Evolutionary conservation across 2,797 vertebrate species (phyloP).

Genomic region (Brotula barbata): DNA sequence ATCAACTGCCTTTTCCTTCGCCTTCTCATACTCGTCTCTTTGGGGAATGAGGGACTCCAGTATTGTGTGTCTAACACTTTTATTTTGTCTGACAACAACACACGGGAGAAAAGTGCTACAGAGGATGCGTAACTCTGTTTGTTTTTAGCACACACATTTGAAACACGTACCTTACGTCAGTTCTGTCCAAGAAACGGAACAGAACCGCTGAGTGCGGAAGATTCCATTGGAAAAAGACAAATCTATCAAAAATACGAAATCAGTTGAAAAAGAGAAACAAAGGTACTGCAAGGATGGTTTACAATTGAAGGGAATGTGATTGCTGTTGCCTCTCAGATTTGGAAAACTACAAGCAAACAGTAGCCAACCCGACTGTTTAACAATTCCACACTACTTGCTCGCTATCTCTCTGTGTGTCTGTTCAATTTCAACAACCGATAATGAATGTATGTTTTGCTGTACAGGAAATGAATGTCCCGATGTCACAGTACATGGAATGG

Average conservation of each 20-base stretch:
- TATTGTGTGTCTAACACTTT: conserved; percentile 48
- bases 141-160: conserved; percentile 38
- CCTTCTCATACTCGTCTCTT: conserved; percentile 70
- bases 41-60: conserved; percentile 48
- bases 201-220: background rate
- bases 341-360: conserved; percentile 44
- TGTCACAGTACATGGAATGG: conserved; percentile 74
- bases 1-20: conserved; percentile 77
- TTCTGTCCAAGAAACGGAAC: conserved; percentile 51
- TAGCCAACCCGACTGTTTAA: conserved; percentile 74
- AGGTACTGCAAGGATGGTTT: conserved; percentile 48
- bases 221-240: conserved; percentile 26
- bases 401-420: conserved; percentile 72
- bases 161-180: conserved; percentile 58
- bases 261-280: conserved; percentile 34
- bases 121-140: conserved; percentile 47
- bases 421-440: conserved; percentile 82
- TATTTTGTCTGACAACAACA: conserved; percentile 75
- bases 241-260: conserved; percentile 32
- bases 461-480: conserved; percentile 80
- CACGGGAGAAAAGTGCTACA: conserved; percentile 51
- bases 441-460: conserved; percentile 85
- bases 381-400: conserved; percentile 74
- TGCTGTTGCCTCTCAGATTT: conserved; percentile 41
- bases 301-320: conserved; percentile 55